Conservation (phyloP, 2,888 invertebrate genomes). For the Callimorpha dominula region DNA sequence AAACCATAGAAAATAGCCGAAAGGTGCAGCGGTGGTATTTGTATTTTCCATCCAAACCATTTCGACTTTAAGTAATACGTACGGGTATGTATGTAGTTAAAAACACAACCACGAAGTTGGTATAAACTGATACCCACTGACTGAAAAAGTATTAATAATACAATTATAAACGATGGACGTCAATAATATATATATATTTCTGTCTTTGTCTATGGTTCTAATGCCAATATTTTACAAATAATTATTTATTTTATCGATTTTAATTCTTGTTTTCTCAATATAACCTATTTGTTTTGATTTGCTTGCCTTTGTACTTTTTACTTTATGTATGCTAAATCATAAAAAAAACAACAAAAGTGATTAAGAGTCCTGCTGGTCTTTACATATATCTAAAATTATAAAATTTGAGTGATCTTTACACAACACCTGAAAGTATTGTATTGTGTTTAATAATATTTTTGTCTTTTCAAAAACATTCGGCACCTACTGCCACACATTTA, state of each 20-base stretch:
- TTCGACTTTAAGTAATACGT: too few relatives aligned
- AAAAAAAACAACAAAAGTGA: background rate
- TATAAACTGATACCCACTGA: too few relatives aligned
- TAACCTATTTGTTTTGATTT: background rate
- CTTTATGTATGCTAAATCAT: background rate
- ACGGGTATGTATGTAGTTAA: too few relatives aligned
- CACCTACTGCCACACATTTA: background rate
- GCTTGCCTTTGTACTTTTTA: background rate
- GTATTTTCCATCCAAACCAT: background rate
- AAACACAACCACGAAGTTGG: too few relatives aligned
- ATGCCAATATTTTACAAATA: too few relatives aligned
- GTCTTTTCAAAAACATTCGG: background rate
- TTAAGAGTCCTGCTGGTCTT: background rate
- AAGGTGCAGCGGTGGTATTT: background rate
- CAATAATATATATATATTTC: too few relatives aligned
- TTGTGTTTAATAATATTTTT: background rate
- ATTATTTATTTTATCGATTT: too few relatives aligned
- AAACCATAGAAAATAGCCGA: background rate
- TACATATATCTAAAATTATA: background rate
- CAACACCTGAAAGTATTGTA: background rate
- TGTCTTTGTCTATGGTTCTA: too few relatives aligned
- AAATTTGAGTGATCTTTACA: background rate
- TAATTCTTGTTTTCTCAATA: background rate
- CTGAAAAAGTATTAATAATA: too few relatives aligned
- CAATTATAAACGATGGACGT: too few relatives aligned